A percentile compares a stretch with the other conserved stretches of the same genome.
phyloP scores from a whole-genome alignment of 2,113 vertebrate genomes.

The Laterallus jamaicensis region DNA sequence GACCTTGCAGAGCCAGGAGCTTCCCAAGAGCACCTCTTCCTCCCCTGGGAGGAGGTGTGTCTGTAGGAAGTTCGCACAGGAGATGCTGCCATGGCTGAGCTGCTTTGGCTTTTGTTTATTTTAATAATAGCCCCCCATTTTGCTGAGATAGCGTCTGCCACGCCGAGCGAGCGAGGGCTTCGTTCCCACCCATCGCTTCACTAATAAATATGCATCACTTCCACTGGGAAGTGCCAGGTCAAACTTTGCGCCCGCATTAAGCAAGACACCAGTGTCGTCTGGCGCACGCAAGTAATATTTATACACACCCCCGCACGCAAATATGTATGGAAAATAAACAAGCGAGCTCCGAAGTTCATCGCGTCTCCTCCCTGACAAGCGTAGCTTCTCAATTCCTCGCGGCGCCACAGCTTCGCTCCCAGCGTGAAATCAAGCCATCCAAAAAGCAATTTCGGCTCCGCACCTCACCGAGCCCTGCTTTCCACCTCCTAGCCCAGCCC shows the following conservation, averaged over 20 bases:
- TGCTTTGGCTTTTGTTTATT: slow-evolving; percentile 15
- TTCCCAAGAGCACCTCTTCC: background rate
- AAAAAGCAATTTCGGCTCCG: slow-evolving; percentile 53
- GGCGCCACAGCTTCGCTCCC: background rate
- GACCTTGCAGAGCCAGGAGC: background rate
- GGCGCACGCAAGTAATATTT: slow-evolving; percentile 26
- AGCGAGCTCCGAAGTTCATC: slow-evolving; percentile 35
- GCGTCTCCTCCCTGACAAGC: slow-evolving; percentile 73
- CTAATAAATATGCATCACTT: slow-evolving; percentile 70
- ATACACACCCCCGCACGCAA: background rate
- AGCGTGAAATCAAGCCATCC: slow-evolving; percentile 63
- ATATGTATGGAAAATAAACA: slow-evolving; percentile 4
- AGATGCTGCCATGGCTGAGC: background rate
- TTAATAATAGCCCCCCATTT: slow-evolving; percentile 10
- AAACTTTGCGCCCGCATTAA: slow-evolving; percentile 45
- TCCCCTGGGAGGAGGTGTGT: background rate
- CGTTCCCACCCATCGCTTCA: background rate
- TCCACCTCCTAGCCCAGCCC: background rate
- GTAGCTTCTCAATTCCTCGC: slow-evolving; percentile 57
- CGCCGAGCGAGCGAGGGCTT: background rate
- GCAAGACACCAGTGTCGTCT: background rate
- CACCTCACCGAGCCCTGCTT: background rate
- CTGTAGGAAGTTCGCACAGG: background rate
- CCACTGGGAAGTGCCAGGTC: slow-evolving; percentile 44
- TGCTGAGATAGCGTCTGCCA: slow-evolving; percentile 31